These are phyloP conservation scores for Pachydiplax longipennis DNA, from an alignment of 2,888 invertebrate species.

Conservation along the genomic window DNA sequence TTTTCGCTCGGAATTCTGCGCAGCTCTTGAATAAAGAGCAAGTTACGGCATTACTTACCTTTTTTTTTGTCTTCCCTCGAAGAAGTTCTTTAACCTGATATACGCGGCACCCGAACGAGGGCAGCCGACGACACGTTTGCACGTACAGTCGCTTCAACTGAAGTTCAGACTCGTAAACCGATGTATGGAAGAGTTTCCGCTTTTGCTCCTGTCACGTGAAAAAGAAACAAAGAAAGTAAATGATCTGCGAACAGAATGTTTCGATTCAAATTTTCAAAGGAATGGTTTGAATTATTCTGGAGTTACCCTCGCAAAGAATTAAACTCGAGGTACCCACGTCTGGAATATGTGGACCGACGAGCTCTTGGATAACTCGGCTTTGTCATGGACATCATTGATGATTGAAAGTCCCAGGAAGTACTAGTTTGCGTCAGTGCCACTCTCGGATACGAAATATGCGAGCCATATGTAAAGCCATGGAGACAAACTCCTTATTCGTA, in stretches of 20 bases:
- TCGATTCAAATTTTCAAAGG: neutral
- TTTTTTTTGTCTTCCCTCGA: constrained; percentile 67
- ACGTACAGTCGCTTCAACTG: constrained; percentile 70
- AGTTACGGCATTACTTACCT: constrained; percentile 58
- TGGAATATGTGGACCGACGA: too few relatives aligned
- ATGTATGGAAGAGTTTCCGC: constrained; percentile 69
- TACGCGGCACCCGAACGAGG: constrained; percentile 68
- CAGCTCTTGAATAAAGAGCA: too few relatives aligned
- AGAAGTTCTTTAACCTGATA: constrained; percentile 70
- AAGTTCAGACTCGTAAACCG: constrained; percentile 69
- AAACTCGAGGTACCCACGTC: too few relatives aligned
- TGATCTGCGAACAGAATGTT: neutral
- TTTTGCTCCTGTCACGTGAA: constrained; percentile 65
- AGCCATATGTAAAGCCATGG: too few relatives aligned
- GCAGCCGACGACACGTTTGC: constrained; percentile 68
- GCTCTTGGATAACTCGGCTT: neutral
- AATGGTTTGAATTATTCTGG: too few relatives aligned
- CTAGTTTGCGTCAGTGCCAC: too few relatives aligned
- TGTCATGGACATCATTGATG: too few relatives aligned
- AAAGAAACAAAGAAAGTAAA: constrained; percentile 10
- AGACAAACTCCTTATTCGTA: too few relatives aligned
- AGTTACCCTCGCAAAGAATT: too few relatives aligned
- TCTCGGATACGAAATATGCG: too few relatives aligned
- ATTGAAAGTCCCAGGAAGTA: too few relatives aligned
- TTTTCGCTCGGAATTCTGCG: too few relatives aligned